These are phyloP conservation scores for Argynnis bischoffii DNA, from an alignment of 2,888 invertebrate species.

Conservation along the genomic window DNA sequence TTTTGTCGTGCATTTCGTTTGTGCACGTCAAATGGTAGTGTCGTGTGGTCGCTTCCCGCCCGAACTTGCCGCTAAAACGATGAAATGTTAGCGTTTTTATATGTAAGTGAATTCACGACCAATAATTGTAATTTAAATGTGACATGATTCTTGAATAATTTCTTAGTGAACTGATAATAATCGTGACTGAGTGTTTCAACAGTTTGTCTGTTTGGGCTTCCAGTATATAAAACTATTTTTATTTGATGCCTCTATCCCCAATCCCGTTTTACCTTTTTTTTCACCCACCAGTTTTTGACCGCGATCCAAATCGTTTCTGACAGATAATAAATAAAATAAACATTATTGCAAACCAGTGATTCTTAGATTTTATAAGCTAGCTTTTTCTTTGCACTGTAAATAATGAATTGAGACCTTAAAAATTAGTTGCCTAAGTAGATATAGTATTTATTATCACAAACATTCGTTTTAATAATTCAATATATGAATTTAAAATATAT, in stretches of 20 bases:
- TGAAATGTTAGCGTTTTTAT: conserved; percentile 68
- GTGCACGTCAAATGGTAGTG: background rate
- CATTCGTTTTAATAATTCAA: conserved; percentile 28
- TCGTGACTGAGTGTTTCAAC: conserved; percentile 76
- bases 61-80: conserved; percentile 56
- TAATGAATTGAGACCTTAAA: conserved; percentile 56
- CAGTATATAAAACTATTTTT: conserved; percentile 69
- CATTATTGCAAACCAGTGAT: conserved; percentile 60
- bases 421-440: conserved; percentile 62
- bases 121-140: conserved; percentile 79
- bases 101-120: conserved; percentile 77
- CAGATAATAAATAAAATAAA: conserved; percentile 15
- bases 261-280: conserved; percentile 37
- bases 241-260: conserved; percentile 57
- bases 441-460: conserved; percentile 68
- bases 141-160: conserved; percentile 68
- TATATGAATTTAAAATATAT: conserved; percentile 15
- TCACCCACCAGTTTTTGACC: conserved; percentile 32
- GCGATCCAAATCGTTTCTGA: conserved; percentile 24
- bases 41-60: conserved; percentile 50
- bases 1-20: conserved; percentile 52
- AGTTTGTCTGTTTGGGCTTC: conserved; percentile 80
- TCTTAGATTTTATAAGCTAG: conserved; percentile 48
- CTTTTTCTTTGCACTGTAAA: conserved; percentile 68
- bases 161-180: conserved; percentile 78